Percentiles rank a stretch among this genome's conserved stretches.
Conservation (phyloP, 2,113 vertebrate genomes). For the Forbesichthys papilliferus region DNA sequence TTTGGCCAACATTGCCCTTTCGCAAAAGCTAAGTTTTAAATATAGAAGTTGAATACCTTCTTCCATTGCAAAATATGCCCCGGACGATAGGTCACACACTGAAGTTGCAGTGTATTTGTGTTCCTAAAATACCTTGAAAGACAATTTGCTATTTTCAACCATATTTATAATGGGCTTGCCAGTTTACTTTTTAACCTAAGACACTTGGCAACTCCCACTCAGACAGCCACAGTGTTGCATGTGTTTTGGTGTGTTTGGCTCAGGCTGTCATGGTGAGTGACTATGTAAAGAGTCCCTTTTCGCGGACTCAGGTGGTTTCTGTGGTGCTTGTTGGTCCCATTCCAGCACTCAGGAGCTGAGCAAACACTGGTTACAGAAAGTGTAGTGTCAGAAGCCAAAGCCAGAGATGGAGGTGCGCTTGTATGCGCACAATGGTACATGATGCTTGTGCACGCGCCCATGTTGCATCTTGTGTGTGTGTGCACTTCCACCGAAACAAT, state of each 20-base stretch:
- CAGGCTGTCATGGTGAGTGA: slow-evolving; percentile 68
- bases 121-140: not conserved
- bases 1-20: not conserved
- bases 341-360: slow-evolving; percentile 51
- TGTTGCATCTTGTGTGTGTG: not conserved
- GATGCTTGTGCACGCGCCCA: too few species aligned
- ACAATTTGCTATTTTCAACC: not conserved
- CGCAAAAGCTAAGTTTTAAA: not conserved
- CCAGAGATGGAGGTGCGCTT: not conserved
- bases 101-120: too few species aligned
- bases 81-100: too few species aligned
- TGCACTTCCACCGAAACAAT: not conserved
- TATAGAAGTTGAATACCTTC: too few species aligned
- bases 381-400: slow-evolving; percentile 14
- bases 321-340: slow-evolving; percentile 65
- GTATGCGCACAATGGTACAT: not conserved
- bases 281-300: slow-evolving; percentile 57
- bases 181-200: not conserved
- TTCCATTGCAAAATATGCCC: too few species aligned
- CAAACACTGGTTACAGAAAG: slow-evolving; percentile 48
- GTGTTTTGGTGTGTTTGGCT: slow-evolving; percentile 70
- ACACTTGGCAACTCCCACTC: not conserved
- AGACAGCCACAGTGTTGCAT: slow-evolving; percentile 20
- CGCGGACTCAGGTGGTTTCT: slow-evolving; percentile 63
- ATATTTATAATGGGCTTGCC: not conserved